Evolutionary conservation across 2,113 vertebrate species (phyloP).

Genomic region (Datnioides undecimradiatus): DNA sequence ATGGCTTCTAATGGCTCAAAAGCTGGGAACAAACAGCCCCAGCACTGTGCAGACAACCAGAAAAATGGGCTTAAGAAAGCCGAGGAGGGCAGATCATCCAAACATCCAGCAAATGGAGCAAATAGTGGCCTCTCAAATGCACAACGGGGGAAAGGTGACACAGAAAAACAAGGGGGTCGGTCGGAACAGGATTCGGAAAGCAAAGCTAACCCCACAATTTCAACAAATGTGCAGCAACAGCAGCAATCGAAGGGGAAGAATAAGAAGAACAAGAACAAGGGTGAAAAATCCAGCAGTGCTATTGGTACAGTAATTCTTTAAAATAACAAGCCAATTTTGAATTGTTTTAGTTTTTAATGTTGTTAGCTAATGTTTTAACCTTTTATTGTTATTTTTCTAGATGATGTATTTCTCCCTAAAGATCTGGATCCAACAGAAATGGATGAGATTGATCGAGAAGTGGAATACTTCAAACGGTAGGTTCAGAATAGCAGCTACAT

Average conservation of each 20-base stretch:
- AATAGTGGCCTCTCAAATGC: slow-evolving; percentile 62
- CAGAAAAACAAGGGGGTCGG: slow-evolving; percentile 67
- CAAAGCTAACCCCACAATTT: slow-evolving; percentile 58
- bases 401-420: slow-evolving; percentile 99
- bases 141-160: slow-evolving; percentile 84
- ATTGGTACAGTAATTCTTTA: slow-evolving; percentile 85
- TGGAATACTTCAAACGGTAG: slow-evolving; percentile 99
- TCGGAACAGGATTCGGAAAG: slow-evolving; percentile 77
- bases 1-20: slow-evolving; percentile 63
- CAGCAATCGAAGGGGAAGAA: slow-evolving; percentile 91
- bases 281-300: slow-evolving; percentile 88
- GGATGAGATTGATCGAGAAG: slow-evolving; percentile 98
- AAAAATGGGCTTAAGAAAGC: slow-evolving; percentile 69
- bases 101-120: slow-evolving; percentile 74
- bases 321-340: background rate
- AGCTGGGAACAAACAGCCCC: slow-evolving; percentile 71
- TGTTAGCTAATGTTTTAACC: background rate
- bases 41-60: slow-evolving; percentile 71
- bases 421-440: slow-evolving; percentile 94
- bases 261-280: slow-evolving; percentile 94
- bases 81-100: slow-evolving; percentile 80
- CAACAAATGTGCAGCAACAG: slow-evolving; percentile 84
- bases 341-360: background rate
- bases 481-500: background rate
- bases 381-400: slow-evolving; percentile 73